Base-by-base conservation (phyloP, 2,113 vertebrate species). In the Larimichthys crocea region DNA sequence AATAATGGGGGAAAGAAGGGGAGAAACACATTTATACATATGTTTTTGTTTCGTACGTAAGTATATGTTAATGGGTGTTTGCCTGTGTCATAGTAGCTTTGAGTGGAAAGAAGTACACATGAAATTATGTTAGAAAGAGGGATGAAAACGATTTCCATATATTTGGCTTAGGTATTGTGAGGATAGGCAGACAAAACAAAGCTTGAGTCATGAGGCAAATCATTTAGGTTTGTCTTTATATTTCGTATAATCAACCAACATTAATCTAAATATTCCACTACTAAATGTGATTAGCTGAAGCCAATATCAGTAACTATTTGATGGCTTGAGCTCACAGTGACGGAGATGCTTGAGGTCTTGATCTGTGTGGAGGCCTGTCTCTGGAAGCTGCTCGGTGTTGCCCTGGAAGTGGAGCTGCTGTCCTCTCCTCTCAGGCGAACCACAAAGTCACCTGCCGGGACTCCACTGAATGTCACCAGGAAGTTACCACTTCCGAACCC, bases 341-440 rank as follows among this genome's bases (percentile, higher is more conserved):
- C 49, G 42, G 73, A 84, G 79, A 95, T 73, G 62, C 29, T 83
- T 17, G 94, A 93, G 63, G 91, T 77, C 76, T 62, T 87, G 20
- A 94, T 82, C 73, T 71, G 85, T 8, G 92, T 95, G 73, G 89
- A 55, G 8, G 92, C 87, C 65, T 95, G 94, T 74, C 95, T 89
- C 88, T 95, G 92, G 83, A 95, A 93, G 31, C 2, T 40, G 35
- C 0, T 55, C 0, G 31, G 0, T 17, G 67, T 52, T 3, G 85
- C 56, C 50, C 50, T 88, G 56, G 88, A 79, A 22, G 74, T 9
- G 63, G 76, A 70, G 70, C 62, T 55, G 55, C 15, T 75, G 19
- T 74, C 82, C 49, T 88, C 66, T 61, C 93, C 95, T 60, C 16
- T 89, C 44, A 95, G 62, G n/a, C 67, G 79, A 12, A 95, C 48